These are phyloP conservation scores for Dryoscopus gambensis DNA, from an alignment of 2,113 vertebrate species.

Conservation along the genomic window DNA sequence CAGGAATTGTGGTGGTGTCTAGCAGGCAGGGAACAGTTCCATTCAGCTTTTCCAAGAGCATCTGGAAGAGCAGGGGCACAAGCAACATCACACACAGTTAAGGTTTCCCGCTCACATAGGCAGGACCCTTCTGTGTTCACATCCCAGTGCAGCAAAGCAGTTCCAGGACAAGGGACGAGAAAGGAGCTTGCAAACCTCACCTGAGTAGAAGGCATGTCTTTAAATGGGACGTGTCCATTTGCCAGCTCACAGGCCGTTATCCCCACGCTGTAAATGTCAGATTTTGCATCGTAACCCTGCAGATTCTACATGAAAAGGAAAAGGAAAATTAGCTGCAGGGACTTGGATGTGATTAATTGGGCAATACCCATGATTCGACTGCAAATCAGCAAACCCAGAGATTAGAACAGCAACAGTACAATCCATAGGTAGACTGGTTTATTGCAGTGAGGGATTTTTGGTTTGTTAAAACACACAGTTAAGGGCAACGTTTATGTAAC, in stretches of 20 bases:
- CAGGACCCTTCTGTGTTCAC: not conserved
- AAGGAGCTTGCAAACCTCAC: slow-evolving; percentile 43
- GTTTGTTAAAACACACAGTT: not conserved
- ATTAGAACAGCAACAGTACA: not conserved
- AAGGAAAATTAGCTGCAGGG: not conserved
- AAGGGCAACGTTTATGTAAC: not conserved
- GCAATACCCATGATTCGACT: fast-evolving
- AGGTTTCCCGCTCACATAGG: too few species aligned
- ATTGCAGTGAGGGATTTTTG: not conserved
- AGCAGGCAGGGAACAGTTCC: slow-evolving; percentile 93
- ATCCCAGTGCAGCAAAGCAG: not conserved
- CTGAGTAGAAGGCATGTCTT: slow-evolving; percentile 98
- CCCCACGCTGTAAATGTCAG: slow-evolving; percentile 97
- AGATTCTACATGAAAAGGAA: slow-evolving; percentile 78
- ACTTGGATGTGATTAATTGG: not conserved
- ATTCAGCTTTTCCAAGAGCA: slow-evolving; percentile 96
- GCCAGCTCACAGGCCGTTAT: slow-evolving; percentile 97
- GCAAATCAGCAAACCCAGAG: not conserved
- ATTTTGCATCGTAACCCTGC: slow-evolving; percentile 93
- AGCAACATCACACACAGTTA: not conserved
- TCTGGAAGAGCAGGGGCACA: slow-evolving; percentile 68
- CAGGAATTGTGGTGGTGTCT: slow-evolving; percentile 94
- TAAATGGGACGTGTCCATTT: slow-evolving; percentile 98
- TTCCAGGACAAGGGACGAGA: fast-evolving
- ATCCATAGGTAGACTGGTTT: not conserved